Evolutionary conservation across 2,888 invertebrate genomes (phyloP).

Genomic region (Brachyptera risi): DNA sequence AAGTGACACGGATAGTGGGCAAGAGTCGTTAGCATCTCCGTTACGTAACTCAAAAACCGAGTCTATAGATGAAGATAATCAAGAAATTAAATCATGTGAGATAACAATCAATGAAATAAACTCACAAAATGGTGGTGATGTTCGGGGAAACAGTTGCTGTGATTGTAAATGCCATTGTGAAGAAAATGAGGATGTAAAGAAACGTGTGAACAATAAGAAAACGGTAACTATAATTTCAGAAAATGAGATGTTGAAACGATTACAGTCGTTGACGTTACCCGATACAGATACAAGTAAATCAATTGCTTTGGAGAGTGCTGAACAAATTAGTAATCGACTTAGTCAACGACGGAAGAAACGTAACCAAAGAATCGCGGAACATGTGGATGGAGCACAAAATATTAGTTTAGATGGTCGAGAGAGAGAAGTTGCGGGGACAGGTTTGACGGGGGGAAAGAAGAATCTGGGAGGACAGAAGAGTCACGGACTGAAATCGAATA

Average conservation of each 20-base stretch:
- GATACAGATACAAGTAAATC: not conserved
- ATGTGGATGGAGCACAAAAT: conserved; percentile 11
- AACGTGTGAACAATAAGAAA: not conserved
- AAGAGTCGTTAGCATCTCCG: conserved; percentile 30
- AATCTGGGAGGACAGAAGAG: too few species aligned
- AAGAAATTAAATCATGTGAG: conserved; percentile 48
- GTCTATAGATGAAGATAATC: conserved; percentile 38
- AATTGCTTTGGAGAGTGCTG: not conserved
- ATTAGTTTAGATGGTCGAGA: not conserved
- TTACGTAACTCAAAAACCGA: conserved; percentile 48
- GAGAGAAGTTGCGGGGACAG: not conserved
- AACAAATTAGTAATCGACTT: conserved; percentile 1
- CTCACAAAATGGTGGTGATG: too few species aligned
- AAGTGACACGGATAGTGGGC: conserved; percentile 32
- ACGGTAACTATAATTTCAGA: not conserved
- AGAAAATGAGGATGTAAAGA: not conserved
- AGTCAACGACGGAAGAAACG: conserved; percentile 27
- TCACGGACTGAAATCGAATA: too few species aligned
- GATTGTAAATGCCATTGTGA: not conserved
- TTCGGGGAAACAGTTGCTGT: conserved; percentile 23
- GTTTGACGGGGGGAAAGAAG: too few species aligned
- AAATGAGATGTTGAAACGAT: not conserved
- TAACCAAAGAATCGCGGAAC: conserved; percentile 27
- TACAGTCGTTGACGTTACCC: not conserved
- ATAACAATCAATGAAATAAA: too few species aligned